phyloP scores from a whole-genome alignment of 2,113 vertebrate genomes.

The Natator depressus region DNA sequence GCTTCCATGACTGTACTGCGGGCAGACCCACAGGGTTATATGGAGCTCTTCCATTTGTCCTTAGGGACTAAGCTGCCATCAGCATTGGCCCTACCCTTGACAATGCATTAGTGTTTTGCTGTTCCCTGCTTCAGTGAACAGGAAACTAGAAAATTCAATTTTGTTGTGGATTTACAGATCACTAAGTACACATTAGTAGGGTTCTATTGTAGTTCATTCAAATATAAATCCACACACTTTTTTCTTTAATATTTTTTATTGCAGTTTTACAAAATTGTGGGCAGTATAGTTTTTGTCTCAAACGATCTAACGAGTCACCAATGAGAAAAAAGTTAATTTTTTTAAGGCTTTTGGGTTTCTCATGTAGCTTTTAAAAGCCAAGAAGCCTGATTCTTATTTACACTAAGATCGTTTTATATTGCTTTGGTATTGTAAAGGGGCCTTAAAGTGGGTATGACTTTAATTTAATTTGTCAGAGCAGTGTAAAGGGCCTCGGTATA shows the following conservation, averaged over 20 bases:
- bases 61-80: neutral
- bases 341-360: neutral
- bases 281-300: conserved; percentile 6
- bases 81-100: neutral
- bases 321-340: neutral
- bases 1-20: neutral
- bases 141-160: neutral
- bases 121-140: neutral
- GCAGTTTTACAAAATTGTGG: neutral
- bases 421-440: neutral
- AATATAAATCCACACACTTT: neutral
- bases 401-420: neutral
- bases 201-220: neutral
- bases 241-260: conserved; percentile 16
- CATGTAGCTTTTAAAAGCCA: neutral
- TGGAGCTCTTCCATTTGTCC: neutral
- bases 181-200: neutral
- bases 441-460: neutral
- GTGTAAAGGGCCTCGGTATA: neutral
- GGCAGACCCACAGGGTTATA: neutral
- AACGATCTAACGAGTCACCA: neutral
- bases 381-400: neutral
- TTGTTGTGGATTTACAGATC: neutral
- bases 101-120: neutral
- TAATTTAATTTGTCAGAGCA: neutral